A percentile compares a stretch with the other conserved stretches of the same genome.
Evolutionary conservation across 1,140 invertebrate species (phyloP).

Genomic region (Cherax quadricarinatus): DNA sequence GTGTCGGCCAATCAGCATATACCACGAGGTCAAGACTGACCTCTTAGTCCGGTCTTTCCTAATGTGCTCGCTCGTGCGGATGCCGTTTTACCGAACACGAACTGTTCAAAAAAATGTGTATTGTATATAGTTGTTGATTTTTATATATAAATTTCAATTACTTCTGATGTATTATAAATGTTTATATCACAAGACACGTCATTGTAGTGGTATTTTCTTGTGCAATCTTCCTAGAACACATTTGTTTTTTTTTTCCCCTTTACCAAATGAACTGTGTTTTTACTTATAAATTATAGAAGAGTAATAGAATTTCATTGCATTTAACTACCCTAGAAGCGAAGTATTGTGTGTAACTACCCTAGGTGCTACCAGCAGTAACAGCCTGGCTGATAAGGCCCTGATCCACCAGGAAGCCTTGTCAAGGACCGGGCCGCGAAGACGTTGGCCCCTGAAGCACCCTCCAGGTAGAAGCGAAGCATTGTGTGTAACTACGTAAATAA

Average conservation of each 20-base stretch:
- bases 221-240: conserved; percentile 34
- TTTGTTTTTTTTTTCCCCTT: not conserved
- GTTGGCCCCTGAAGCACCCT: no score
- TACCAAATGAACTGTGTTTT: not conserved
- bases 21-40: not conserved
- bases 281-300: conserved; percentile 4
- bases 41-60: conserved; percentile 42
- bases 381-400: no score
- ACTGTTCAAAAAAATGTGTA: conserved; percentile 37
- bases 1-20: not conserved
- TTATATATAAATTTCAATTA: conserved; percentile 61
- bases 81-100: not conserved
- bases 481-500: no score
- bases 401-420: no score
- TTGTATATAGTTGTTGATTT: conserved; percentile 66
- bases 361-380: no score
- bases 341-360: not conserved
- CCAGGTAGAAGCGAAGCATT: no score
- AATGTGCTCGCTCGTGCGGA: conserved; percentile 13
- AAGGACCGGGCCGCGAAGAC: no score
- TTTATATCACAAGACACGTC: conserved; percentile 8
- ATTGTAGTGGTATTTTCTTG: conserved; percentile 22
- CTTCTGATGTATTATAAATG: conserved; percentile 53
- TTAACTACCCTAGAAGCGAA: conserved; percentile 43
- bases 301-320: conserved; percentile 22